These are phyloP conservation scores for Pterobdella sp. DNA, from an alignment of 2,888 invertebrate species.

Conservation along the genomic window DNA sequence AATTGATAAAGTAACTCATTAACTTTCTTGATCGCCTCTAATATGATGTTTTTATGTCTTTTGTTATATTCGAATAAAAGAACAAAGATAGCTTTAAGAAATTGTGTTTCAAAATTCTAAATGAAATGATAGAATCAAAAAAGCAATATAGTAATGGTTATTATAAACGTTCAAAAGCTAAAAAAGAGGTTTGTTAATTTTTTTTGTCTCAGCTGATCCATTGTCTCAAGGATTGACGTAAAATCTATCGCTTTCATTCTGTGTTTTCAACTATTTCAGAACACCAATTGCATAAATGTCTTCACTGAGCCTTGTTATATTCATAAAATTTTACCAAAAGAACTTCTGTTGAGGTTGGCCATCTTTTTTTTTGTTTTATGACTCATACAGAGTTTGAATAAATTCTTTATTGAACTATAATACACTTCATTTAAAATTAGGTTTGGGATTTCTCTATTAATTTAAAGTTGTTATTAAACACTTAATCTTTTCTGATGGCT, in stretches of 20 bases:
- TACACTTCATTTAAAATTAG: background rate
- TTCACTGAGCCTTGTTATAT: conserved; percentile 53
- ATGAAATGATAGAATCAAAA: conserved; percentile 14
- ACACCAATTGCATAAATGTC: background rate
- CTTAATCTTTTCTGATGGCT: background rate
- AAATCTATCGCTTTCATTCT: background rate
- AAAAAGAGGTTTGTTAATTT: conserved; percentile 6
- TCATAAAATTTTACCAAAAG: conserved; percentile 90
- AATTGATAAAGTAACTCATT: background rate
- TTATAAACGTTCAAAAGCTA: background rate
- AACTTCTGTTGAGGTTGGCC: conserved; percentile 69
- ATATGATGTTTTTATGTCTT: background rate
- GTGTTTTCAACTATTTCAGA: background rate
- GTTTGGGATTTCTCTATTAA: background rate
- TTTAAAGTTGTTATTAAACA: too few relatives aligned
- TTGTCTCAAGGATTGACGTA: background rate
- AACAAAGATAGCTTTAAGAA: background rate
- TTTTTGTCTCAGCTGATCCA: conserved; percentile 12
- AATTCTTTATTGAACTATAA: conserved; percentile 4
- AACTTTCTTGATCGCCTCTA: background rate
- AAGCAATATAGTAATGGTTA: conserved; percentile 9
- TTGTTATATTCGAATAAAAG: background rate
- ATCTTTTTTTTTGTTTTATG: conserved; percentile 12
- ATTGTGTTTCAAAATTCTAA: background rate
- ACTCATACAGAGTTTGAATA: background rate